These are phyloP conservation scores for Dryas iulia DNA, from an alignment of 1,140 invertebrate species.

Conservation along the genomic window DNA sequence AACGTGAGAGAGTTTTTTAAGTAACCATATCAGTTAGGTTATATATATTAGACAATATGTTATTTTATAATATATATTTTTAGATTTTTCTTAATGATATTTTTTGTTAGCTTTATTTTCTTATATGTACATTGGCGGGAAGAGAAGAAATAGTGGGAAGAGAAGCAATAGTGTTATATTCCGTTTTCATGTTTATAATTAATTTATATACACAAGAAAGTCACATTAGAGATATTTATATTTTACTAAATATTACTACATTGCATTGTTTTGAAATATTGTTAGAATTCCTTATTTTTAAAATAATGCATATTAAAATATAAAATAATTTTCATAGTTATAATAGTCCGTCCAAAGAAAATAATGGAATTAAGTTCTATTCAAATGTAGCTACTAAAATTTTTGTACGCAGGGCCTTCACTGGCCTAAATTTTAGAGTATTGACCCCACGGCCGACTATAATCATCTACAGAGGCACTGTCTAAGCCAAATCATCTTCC, in stretches of 20 bases:
- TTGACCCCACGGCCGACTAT: conserved; percentile 44
- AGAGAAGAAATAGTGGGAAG: too few relatives aligned
- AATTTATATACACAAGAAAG: too few relatives aligned
- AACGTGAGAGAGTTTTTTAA: conserved; percentile 25
- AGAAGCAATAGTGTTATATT: too few relatives aligned
- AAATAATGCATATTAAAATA: too few relatives aligned
- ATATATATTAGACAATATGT: background rate
- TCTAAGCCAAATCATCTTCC: conserved; percentile 8
- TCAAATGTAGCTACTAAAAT: conserved; percentile 12
- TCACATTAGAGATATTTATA: too few relatives aligned
- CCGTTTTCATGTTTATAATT: too few relatives aligned
- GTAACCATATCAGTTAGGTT: conserved; percentile 18
- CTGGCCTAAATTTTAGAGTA: conserved; percentile 57
- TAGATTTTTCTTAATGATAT: too few relatives aligned
- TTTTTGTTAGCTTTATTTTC: too few relatives aligned
- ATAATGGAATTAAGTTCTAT: background rate
- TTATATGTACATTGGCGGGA: too few relatives aligned
- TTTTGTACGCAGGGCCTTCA: conserved; percentile 22
- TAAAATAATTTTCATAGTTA: background rate
- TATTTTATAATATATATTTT: background rate
- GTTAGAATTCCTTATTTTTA: too few relatives aligned
- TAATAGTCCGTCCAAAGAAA: background rate
- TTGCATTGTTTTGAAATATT: too few relatives aligned
- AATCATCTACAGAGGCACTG: background rate
- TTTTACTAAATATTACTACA: too few relatives aligned